A percentile compares a stretch with the other conserved stretches of the same genome.
phyloP scores from a whole-genome alignment of 2,113 vertebrate species.

The Tragelaphus scriptus region DNA sequence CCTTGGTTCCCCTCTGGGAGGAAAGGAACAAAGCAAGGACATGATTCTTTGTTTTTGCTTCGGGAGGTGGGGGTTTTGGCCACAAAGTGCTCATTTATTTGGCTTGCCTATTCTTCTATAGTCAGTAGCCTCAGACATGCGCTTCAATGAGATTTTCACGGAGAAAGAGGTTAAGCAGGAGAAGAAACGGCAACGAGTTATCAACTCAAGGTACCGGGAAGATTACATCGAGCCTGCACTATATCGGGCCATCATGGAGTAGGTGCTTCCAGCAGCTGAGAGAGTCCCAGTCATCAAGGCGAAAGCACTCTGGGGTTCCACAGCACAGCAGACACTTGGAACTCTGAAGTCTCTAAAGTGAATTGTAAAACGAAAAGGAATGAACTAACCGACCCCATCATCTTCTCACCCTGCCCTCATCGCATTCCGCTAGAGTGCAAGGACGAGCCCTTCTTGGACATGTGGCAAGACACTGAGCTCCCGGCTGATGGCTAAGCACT shows the following conservation, averaged over 20 bases:
- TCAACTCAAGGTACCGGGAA: slow-evolving; percentile 96
- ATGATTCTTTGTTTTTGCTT: background rate
- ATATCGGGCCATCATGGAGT: slow-evolving; percentile 98
- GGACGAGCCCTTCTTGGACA: slow-evolving; percentile 44
- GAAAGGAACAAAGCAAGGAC: background rate
- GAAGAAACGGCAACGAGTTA: slow-evolving; percentile 94
- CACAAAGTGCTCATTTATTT: background rate
- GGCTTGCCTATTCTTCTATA: slow-evolving; percentile 68
- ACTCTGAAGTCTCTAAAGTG: slow-evolving; percentile 62
- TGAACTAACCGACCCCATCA: slow-evolving; percentile 55
- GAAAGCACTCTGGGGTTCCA: slow-evolving; percentile 72
- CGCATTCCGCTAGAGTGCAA: slow-evolving; percentile 35
- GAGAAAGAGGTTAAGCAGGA: slow-evolving; percentile 92
- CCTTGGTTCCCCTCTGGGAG: background rate
- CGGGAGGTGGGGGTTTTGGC: background rate
- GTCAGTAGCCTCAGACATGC: slow-evolving; percentile 99
- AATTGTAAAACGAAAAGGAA: slow-evolving; percentile 76
- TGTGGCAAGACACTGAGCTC: background rate
- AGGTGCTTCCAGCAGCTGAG: slow-evolving; percentile 68
- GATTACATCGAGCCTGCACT: slow-evolving; percentile 96
- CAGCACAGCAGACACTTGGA: slow-evolving; percentile 75
- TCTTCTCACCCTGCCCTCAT: slow-evolving; percentile 41
- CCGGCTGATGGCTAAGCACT: slow-evolving; percentile 24
- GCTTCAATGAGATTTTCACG: slow-evolving; percentile 94
- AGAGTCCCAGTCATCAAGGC: slow-evolving; percentile 42